phyloP scores from a whole-genome alignment of 2,888 invertebrate genomes.

The Chironomus riparius region DNA sequence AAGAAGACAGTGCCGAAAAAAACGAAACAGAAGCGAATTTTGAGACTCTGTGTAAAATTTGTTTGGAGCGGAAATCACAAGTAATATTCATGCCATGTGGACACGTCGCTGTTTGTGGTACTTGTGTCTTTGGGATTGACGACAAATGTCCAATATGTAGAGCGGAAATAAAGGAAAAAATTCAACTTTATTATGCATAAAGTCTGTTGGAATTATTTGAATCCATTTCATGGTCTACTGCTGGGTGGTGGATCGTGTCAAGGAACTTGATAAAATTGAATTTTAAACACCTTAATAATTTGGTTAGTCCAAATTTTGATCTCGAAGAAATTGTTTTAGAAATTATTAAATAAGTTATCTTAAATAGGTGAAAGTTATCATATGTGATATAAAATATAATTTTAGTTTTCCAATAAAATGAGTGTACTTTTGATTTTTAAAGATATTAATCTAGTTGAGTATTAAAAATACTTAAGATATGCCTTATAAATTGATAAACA shows the following conservation, averaged over 20 bases:
- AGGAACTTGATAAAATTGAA: neutral
- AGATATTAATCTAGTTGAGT: too few species aligned
- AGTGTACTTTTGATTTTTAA: too few species aligned
- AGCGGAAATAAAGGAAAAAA: neutral
- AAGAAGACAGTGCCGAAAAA: neutral
- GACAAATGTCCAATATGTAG: conserved; percentile 19
- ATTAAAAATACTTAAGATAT: too few species aligned
- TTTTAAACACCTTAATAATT: too few species aligned
- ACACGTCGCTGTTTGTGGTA: conserved; percentile 17
- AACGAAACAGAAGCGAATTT: neutral
- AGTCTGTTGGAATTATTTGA: neutral
- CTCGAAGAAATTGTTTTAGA: too few species aligned
- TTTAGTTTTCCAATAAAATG: too few species aligned
- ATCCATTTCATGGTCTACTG: neutral
- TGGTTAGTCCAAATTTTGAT: too few species aligned
- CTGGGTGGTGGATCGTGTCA: neutral
- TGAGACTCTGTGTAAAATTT: conserved; percentile 22
- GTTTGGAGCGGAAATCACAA: neutral
- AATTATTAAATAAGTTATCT: too few species aligned
- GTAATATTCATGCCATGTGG: conserved; percentile 21
- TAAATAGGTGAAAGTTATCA: too few species aligned
- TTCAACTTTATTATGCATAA: conserved; percentile 9
- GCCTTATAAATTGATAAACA: too few species aligned
- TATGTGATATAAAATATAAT: too few species aligned
- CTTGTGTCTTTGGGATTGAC: conserved; percentile 7